These are phyloP conservation scores for Noctua comes DNA, from an alignment of 2,888 invertebrate species.

Conservation along the genomic window DNA sequence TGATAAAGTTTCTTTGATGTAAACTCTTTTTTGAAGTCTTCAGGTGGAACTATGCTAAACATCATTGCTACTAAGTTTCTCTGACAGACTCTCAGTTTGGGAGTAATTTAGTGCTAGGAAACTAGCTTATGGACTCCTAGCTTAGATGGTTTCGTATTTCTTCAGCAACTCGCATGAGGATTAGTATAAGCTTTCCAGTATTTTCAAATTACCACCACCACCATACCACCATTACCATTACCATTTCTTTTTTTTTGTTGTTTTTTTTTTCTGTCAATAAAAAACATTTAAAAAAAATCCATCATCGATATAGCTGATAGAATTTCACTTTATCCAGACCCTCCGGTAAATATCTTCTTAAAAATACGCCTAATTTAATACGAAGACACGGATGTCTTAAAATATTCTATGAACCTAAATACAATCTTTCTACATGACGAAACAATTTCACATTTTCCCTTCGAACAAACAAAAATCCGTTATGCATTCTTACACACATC, in stretches of 20 bases:
- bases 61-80: not conserved
- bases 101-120: not conserved
- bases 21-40: not conserved
- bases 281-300: not conserved
- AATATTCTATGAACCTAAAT: not conserved
- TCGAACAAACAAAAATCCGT: not conserved
- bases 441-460: not conserved
- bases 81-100: not conserved
- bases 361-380: not conserved
- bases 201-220: not conserved
- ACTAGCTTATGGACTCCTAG: not conserved
- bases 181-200: not conserved
- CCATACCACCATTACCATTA: too few species aligned
- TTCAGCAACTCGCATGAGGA: not conserved
- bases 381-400: too few species aligned
- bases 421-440: not conserved
- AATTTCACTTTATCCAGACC: not conserved
- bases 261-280: not conserved
- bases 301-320: not conserved
- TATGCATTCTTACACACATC: not conserved
- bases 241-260: too few species aligned
- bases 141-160: not conserved
- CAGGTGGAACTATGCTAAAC: not conserved
- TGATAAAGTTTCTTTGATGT: not conserved
- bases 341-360: not conserved